A percentile compares a stretch with the other conserved stretches of the same genome.
phyloP scores from a whole-genome alignment of 2,888 invertebrate genomes.

The Tineola bisselliella region DNA sequence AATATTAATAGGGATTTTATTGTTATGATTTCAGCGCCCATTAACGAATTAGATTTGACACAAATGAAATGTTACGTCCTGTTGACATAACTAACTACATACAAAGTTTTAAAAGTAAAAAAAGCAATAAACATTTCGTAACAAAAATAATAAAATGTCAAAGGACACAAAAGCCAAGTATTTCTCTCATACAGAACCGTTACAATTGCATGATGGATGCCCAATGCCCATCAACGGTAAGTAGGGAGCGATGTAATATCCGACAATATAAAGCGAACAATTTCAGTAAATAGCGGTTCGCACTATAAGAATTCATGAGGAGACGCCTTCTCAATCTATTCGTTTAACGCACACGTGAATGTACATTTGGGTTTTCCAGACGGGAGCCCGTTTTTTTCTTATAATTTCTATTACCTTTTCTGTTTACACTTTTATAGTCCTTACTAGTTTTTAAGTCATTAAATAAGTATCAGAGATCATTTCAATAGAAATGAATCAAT shows the following conservation, averaged over 20 bases:
- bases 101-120: too few relatives aligned
- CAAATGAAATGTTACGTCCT: too few relatives aligned
- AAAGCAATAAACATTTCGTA: too few relatives aligned
- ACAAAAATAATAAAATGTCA: not conserved
- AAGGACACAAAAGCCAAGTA: not conserved
- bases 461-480: too few relatives aligned
- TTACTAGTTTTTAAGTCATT: too few relatives aligned
- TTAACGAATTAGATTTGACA: too few relatives aligned
- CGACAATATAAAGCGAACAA: not conserved
- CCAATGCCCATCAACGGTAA: conserved; percentile 7
- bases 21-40: too few relatives aligned
- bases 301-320: conserved; percentile 2
- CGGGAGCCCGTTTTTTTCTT: not conserved
- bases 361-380: not conserved
- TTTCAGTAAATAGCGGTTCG: not conserved
- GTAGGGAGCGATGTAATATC: not conserved
- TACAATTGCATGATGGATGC: not conserved
- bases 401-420: not conserved
- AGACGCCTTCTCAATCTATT: not conserved
- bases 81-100: too few relatives aligned
- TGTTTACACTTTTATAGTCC: not conserved
- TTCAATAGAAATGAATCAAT: too few relatives aligned
- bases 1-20: too few relatives aligned
- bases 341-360: not conserved
- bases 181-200: conserved; percentile 1